Percentiles rank a stretch among this genome's conserved stretches.
phyloP scores from a whole-genome alignment of 2,888 invertebrate species.

The Clistopyga incitator region DNA sequence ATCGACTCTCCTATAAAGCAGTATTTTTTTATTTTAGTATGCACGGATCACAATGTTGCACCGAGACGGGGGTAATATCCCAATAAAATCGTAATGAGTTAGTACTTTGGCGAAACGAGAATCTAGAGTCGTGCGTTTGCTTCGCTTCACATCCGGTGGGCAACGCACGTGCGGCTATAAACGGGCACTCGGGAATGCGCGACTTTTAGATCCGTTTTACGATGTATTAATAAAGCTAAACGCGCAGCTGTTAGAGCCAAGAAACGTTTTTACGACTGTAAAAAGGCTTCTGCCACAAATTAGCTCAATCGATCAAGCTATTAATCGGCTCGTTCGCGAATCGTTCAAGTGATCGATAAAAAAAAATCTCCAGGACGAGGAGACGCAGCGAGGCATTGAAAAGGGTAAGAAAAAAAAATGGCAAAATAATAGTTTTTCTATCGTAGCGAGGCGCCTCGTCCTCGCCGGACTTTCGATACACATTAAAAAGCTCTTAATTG shows the following conservation, averaged over 20 bases:
- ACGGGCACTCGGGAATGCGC: conserved; percentile 48
- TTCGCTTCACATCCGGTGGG: conserved; percentile 62
- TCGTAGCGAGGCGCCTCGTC: conserved; percentile 4
- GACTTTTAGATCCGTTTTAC: conserved; percentile 67
- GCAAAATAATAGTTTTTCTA: conserved; percentile 26
- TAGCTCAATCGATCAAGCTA: conserved; percentile 44
- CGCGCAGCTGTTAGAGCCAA: conserved; percentile 53
- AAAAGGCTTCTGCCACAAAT: conserved; percentile 51
- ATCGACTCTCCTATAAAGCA: not conserved
- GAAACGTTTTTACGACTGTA: conserved; percentile 47
- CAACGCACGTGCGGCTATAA: conserved; percentile 65
- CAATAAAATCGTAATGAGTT: conserved; percentile 32
- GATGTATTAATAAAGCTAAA: conserved; percentile 66
- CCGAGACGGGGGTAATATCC: conserved; percentile 29
- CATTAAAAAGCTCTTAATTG: conserved; percentile 78
- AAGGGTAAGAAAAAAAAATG: conserved; percentile 17
- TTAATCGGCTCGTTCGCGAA: conserved; percentile 4
- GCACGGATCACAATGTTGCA: conserved; percentile 11
- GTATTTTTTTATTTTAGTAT: not conserved
- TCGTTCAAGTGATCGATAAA: conserved; percentile 17
- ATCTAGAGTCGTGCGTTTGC: conserved; percentile 53
- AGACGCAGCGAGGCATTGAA: not conserved
- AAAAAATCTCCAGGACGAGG: not conserved
- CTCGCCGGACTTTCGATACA: conserved; percentile 65
- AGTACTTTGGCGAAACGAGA: conserved; percentile 30